These are phyloP conservation scores for Poecile atricapillus DNA, from an alignment of 2,113 vertebrate species.

Conservation along the genomic window DNA sequence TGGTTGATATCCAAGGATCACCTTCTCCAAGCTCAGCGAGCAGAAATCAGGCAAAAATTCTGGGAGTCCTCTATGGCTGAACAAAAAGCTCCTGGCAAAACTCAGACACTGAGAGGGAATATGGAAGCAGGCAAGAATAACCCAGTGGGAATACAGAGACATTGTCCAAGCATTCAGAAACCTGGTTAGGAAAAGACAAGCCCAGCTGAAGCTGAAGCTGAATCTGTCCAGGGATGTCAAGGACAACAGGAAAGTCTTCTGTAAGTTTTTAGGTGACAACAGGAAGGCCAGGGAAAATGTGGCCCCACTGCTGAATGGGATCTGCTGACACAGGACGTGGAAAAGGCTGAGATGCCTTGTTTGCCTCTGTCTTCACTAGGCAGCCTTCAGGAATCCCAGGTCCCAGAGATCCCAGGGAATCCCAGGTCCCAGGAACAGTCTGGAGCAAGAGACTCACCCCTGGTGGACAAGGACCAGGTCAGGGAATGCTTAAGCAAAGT, in stretches of 20 bases:
- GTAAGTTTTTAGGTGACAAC: background rate
- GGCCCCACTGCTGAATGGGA: background rate
- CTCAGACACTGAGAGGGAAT: background rate
- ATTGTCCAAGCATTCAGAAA: background rate
- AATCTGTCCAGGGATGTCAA: background rate
- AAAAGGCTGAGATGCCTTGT: background rate
- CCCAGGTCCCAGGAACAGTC: background rate
- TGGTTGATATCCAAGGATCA: background rate
- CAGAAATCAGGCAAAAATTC: background rate
- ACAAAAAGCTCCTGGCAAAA: background rate
- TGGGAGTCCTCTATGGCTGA: background rate
- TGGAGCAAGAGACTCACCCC: background rate
- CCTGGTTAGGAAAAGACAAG: background rate
- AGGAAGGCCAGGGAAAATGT: background rate
- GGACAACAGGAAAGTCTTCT: background rate
- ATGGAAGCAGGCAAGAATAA: background rate
- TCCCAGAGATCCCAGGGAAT: background rate
- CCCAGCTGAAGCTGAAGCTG: background rate
- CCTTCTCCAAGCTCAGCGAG: background rate
- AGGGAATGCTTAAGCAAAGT: background rate
- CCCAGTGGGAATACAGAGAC: background rate
- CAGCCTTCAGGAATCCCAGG: background rate
- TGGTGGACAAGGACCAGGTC: background rate
- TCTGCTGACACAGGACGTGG: background rate
- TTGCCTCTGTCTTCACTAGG: background rate